Evolutionary conservation across 2,797 vertebrate species (phyloP), one percentile per base, ranked within the genome.

Genomic region (Ptychadena robeensis): DNA sequence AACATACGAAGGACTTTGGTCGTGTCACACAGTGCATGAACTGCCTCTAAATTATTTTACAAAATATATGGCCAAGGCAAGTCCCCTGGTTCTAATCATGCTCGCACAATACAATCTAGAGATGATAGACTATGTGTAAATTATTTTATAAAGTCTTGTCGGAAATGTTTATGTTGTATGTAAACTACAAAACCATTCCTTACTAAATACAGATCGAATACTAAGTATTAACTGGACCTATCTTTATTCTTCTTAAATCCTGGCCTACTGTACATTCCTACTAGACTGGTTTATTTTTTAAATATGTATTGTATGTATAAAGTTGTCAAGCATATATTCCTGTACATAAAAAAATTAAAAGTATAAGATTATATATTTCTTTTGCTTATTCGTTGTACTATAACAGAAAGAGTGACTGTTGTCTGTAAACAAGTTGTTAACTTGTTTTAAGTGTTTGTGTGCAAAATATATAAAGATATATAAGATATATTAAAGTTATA

Each of bases 331-430:
- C 89, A 96, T 93, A 95, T 98, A 96, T 96, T 94, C 95, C 92
- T 98, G 98, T 98, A 98, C 94, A 98, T 97, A 98, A 96, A 98
- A 73, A 97, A 95, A 96, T 96, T 97, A 97, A 98, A 97, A 96
- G 95, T 96, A 96, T 91, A 96, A 96, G 94, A 93, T 95, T 92
- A 94, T 97, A 94, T 87, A 85, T 85, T 74, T 83, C 74, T 88
- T 83, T 65, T 73, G 94, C 88, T 95, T 92, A 91, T 90, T 88
- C 72, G 48, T 30, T 75, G 77, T 79, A 83, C 69, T 76, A 85
- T 80, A 80, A 80, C 57, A 28, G 59, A 70, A 76, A 61, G 38
- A 65, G 64, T 75, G 66, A 65, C 38, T 31, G 74, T 84, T 80
- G 64, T 80, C 74, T 69, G 35, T 68, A 75, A 35, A 40, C 73